A percentile compares a stretch with the other conserved stretches of the same genome.
Conservation (phyloP, 2,113 vertebrate species). For the Gadus chalcogrammus region DNA sequence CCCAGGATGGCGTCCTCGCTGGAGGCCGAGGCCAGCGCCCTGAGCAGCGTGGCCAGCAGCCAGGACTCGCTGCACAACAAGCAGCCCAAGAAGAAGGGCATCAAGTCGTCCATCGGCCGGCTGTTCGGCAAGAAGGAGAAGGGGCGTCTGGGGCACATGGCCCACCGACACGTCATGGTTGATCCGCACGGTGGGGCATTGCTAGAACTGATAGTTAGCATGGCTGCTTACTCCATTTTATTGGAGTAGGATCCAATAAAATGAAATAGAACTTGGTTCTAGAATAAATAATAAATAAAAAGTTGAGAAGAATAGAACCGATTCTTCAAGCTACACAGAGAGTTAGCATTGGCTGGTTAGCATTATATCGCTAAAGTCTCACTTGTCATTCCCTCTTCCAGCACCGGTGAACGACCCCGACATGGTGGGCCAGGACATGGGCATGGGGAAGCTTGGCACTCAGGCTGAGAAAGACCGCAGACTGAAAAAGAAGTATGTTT, state of each 20-base stretch:
- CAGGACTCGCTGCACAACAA: slow-evolving; percentile 98
- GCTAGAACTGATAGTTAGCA: too few species aligned
- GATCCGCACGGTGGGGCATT: slow-evolving; percentile 62
- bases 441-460: slow-evolving; percentile 90
- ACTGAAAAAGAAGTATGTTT: slow-evolving; percentile 92
- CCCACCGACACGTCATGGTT: slow-evolving; percentile 82
- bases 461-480: slow-evolving; percentile 97
- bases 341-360: too few species aligned
- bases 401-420: slow-evolving; percentile 89
- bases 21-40: slow-evolving; percentile 87
- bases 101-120: slow-evolving; percentile 97
- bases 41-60: slow-evolving; percentile 92
- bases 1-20: slow-evolving; percentile 84
- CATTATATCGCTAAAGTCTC: too few species aligned
- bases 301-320: too few species aligned
- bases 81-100: slow-evolving; percentile 98
- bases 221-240: background rate
- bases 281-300: too few species aligned
- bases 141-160: slow-evolving; percentile 85
- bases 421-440: slow-evolving; percentile 87
- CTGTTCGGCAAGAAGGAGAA: slow-evolving; percentile 99
- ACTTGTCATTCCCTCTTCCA: slow-evolving; percentile 40
- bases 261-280: too few species aligned
- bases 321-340: too few species aligned
- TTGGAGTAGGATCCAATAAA: too few species aligned